Evolutionary conservation across 30 jellyfish, hydroid and myxozoan genomes (phyloP), one percentile per base, ranked within the genome.

Genomic region (Hydractinia symbiolongicarpus): DNA sequence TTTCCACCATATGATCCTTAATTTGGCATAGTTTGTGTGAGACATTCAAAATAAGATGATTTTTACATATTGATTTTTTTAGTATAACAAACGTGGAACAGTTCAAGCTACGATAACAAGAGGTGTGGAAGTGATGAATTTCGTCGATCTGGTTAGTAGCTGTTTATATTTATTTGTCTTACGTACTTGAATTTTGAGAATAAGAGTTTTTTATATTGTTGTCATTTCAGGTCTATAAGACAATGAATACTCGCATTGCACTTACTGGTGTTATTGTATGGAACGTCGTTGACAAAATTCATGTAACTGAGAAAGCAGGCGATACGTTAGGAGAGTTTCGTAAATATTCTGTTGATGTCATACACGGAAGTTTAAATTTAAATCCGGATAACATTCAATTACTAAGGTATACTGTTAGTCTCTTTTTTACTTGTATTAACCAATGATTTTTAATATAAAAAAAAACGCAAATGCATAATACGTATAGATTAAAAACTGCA

Each of bases 351-450:
- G 66, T 61, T 14, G 77, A 83, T 4, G 98, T 79, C 0, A 15
- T 79, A 69, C 16, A 9, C 40, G 87, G 81, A 9, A 79, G 61
- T 9, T 74, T 67, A 67, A 78, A 81, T 30, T 54, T 82, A 62
- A 74, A 86, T 19, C 73, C 88, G 10, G 98, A 91, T 69, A 91
- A 91, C 77, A 95, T 79, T 8, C 98, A 91, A 79, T 83, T 91
- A 16, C 21, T 91, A 40, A 82, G 44, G 44, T 30, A 30, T 30
- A 30, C 44, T 90, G 98, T 91, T 73, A 77, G 98, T 67, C 30
- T 5, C 57, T 7, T 49, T 77, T 19, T 54, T 30, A 44, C 44
- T 30, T 30, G 44, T 30, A 30, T 30, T 2, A 30, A 30, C 44
- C 44, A 30, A 30, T 30, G 44, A 30, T 30, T 30, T 30, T 30